Conservation (phyloP, 2,797 vertebrate species). For the Tragopan temminckii region DNA sequence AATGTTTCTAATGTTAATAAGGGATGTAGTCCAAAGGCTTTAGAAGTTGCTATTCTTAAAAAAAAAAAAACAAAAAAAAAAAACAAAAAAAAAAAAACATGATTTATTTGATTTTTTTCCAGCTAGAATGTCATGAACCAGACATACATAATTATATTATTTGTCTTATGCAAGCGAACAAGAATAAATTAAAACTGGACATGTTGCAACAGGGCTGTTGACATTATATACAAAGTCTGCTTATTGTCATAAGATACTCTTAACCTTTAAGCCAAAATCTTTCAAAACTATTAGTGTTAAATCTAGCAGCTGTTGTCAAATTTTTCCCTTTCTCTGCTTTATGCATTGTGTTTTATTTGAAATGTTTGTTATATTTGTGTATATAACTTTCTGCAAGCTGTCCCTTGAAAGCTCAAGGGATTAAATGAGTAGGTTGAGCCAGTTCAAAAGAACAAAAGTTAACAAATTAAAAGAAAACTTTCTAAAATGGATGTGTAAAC, state of each 20-base stretch:
- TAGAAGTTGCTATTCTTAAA: conserved; percentile 74
- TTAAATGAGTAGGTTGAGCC: conserved; percentile 82
- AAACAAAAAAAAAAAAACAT: background rate
- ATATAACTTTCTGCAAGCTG: conserved; percentile 85
- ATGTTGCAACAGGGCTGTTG: conserved; percentile 85
- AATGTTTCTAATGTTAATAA: conserved; percentile 73
- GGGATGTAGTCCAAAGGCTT: conserved; percentile 60
- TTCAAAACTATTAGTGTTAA: conserved; percentile 88
- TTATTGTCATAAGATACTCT: conserved; percentile 88
- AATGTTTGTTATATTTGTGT: conserved; percentile 86
- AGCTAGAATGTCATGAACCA: conserved; percentile 80
- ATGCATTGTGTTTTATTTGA: conserved; percentile 84
- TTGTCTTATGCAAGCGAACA: conserved; percentile 84
- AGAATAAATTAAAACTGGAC: conserved; percentile 86
- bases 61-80: conserved; percentile 45
- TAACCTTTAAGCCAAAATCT: conserved; percentile 87
- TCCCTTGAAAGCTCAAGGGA: conserved; percentile 83
- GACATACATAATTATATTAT: conserved; percentile 85
- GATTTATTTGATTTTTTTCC: conserved; percentile 66
- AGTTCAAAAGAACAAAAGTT: conserved; percentile 84
- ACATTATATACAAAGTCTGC: conserved; percentile 87
- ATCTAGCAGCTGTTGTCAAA: conserved; percentile 84
- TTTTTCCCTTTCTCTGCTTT: conserved; percentile 82
- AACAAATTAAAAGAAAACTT: conserved; percentile 85
- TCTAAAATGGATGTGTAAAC: conserved; percentile 84